These are phyloP conservation scores for Troilus luridus DNA, from an alignment of 2,888 invertebrate genomes.

Conservation along the genomic window DNA sequence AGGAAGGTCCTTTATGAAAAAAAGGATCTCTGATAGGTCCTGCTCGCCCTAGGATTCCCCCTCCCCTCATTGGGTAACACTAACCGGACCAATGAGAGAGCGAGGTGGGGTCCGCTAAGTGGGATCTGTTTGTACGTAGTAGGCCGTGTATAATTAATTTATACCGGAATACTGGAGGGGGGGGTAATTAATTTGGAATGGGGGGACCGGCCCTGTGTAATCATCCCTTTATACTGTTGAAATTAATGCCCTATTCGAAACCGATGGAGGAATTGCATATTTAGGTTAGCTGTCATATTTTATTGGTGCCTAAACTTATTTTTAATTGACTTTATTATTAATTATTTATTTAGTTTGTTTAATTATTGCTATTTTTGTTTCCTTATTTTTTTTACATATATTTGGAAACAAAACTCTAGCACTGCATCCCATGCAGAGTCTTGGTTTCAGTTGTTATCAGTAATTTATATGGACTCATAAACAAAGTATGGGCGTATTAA, in stretches of 20 bases:
- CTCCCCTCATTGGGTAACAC: background rate
- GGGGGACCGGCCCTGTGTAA: background rate
- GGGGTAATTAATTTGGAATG: background rate
- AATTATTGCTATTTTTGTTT: background rate
- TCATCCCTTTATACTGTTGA: background rate
- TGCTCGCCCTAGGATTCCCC: background rate
- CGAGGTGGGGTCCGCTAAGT: background rate
- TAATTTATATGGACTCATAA: too few relatives aligned
- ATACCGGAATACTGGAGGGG: background rate
- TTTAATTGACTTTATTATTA: background rate
- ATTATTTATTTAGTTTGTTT: background rate
- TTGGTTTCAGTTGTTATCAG: too few relatives aligned
- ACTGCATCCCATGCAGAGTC: too few relatives aligned
- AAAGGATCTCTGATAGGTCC: background rate
- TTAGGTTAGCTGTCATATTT: background rate
- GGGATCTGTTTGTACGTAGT: background rate
- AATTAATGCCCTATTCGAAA: background rate
- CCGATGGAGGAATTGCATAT: background rate
- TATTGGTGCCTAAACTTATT: too few relatives aligned
- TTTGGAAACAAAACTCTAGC: too few relatives aligned
- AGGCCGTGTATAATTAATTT: conserved; percentile 1
- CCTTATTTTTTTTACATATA: too few relatives aligned
- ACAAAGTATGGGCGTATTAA: too few relatives aligned
- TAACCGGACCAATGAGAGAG: background rate
- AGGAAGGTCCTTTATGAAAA: background rate